These are phyloP conservation scores for Pogonocichla stellata DNA, from an alignment of 2,113 vertebrate species.

Conservation along the genomic window DNA sequence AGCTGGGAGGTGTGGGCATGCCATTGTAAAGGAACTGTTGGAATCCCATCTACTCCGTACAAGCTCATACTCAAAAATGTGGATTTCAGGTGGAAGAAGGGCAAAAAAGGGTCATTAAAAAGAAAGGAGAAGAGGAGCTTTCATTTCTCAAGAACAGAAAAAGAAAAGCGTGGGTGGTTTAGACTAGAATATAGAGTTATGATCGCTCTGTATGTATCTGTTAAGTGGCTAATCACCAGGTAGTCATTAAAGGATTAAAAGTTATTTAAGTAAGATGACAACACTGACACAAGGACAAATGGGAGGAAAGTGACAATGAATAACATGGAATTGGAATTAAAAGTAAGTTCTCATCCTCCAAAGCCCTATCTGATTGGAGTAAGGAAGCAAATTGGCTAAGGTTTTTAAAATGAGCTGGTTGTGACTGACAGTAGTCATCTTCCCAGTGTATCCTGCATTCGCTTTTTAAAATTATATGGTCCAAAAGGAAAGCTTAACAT, in stretches of 20 bases:
- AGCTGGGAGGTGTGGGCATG: background rate
- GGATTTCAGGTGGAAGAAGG: background rate
- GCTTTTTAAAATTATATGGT: background rate
- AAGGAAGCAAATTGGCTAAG: background rate
- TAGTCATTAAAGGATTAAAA: slow-evolving; percentile 14
- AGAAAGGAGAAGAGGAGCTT: background rate
- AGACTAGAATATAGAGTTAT: background rate
- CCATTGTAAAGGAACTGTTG: background rate
- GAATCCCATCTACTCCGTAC: background rate
- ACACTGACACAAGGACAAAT: background rate
- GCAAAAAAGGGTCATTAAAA: background rate
- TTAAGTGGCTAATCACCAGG: background rate
- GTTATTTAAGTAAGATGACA: background rate
- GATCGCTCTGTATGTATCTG: background rate
- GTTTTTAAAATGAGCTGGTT: background rate
- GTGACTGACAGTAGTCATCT: background rate
- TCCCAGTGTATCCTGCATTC: background rate
- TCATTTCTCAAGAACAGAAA: background rate
- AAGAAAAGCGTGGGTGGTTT: background rate
- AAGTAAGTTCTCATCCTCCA: background rate
- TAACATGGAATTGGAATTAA: background rate
- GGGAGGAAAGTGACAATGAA: background rate
- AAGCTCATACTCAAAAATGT: background rate
- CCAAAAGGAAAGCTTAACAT: background rate
- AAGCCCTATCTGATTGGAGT: background rate